phyloP scores from a whole-genome alignment of 2,113 vertebrate species.

The Elachura formosa region DNA sequence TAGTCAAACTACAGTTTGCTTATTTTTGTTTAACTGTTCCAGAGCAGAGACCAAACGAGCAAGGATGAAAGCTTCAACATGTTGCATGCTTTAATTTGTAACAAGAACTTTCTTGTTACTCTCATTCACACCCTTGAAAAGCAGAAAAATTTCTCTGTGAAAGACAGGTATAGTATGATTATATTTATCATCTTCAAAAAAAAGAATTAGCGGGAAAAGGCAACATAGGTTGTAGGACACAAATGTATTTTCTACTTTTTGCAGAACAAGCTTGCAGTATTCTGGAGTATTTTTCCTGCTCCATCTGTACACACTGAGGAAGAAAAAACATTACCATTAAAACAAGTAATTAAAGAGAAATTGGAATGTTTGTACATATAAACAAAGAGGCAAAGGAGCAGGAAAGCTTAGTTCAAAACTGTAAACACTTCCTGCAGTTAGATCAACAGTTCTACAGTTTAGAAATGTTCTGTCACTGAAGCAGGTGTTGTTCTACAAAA shows the following conservation, averaged over 20 bases:
- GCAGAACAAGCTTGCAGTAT: neutral
- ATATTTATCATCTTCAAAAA: slow-evolving; percentile 32
- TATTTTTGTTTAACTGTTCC: slow-evolving; percentile 58
- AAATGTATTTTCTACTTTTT: neutral
- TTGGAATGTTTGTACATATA: neutral
- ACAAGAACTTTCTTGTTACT: slow-evolving; percentile 78
- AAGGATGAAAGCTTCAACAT: slow-evolving; percentile 74
- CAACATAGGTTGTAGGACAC: neutral
- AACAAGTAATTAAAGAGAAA: slow-evolving; percentile 13
- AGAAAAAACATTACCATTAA: neutral
- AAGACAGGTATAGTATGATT: slow-evolving; percentile 75
- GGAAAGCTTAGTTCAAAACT: neutral
- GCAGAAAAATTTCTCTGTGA: slow-evolving; percentile 80
- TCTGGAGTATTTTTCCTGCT: neutral
- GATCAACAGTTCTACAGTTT: neutral
- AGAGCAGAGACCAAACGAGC: slow-evolving; percentile 69
- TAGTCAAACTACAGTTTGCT: slow-evolving; percentile 27
- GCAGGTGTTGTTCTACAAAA: slow-evolving; percentile 25
- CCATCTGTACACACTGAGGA: neutral
- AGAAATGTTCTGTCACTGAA: slow-evolving; percentile 22
- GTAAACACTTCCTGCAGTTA: slow-evolving; percentile 30
- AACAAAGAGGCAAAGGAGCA: neutral
- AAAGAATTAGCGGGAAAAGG: slow-evolving; percentile 3
- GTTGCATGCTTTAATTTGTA: slow-evolving; percentile 77
- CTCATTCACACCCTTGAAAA: slow-evolving; percentile 82